Evolutionary conservation across 2,888 invertebrate genomes (phyloP), one percentile per base, ranked within the genome.

Genomic region (Tetropium fuscum): DNA sequence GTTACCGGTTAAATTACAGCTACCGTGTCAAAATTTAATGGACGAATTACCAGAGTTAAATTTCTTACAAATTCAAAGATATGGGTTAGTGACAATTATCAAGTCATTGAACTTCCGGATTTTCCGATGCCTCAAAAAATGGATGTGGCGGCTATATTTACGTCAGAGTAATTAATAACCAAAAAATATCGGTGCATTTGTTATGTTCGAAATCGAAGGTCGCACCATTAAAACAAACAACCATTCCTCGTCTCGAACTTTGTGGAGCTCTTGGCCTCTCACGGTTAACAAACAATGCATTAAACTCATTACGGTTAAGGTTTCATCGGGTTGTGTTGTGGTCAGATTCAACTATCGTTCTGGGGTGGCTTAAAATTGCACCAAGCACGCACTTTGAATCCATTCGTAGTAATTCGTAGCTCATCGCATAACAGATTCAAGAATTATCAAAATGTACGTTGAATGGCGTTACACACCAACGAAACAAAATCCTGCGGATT

Each of bases 301-400:
- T 54, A 8, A 27, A 36, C 6, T 20, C 30, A 3, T 11, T 48
- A 7, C n/a, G n/a, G n/a, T n/a, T n/a, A n/a, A n/a, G n/a, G n/a
- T n/a, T n/a, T n/a, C n/a, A n/a, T n/a, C n/a, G 38, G 4, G 18
- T 51, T n/a, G 47, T 40, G 34, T 44, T 41, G 20, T 65, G 60
- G 58, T 45, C 53, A 2, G 60, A 65, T 48, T 65, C 63, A 1
- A 58, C 60, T 16, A 63, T 65, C 1, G 48, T 55, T 6, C 41
- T 63, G 2, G 45, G 43, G 2, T 65, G 60, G 62, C 11, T 65
- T n/a, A n/a, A n/a, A n/a, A n/a, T n/a, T n/a, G n/a, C n/a, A n/a
- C n/a, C n/a, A n/a, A n/a, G n/a, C n/a, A n/a, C n/a, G n/a, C n/a
- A n/a, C n/a, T n/a, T n/a, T n/a, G n/a, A n/a, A n/a, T n/a, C n/a